Evolutionary conservation across 1,140 invertebrate genomes (phyloP).

Genomic region (Trichonephila inaurata): DNA sequence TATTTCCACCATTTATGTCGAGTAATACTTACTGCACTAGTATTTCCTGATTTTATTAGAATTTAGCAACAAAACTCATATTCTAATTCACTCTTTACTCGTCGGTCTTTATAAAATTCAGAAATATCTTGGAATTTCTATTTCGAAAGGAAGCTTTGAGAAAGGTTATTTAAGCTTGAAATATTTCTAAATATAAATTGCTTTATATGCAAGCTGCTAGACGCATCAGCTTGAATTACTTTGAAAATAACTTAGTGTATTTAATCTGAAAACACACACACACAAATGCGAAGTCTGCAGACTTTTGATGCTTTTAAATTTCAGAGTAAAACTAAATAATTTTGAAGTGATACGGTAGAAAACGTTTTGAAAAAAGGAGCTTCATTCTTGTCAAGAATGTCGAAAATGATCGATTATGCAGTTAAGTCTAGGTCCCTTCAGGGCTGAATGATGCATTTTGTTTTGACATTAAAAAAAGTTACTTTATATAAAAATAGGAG

Average conservation of each 20-base stretch:
- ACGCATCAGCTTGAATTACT: neutral
- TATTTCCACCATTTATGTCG: too few species aligned
- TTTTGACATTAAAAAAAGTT: neutral
- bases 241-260: neutral
- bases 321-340: constrained; percentile 7
- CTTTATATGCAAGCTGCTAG: neutral
- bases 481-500: neutral
- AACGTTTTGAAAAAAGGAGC: neutral
- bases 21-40: too few species aligned
- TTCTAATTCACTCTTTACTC: too few species aligned
- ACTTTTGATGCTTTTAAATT: constrained; percentile 28
- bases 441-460: constrained; percentile 30
- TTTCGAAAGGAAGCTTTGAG: too few species aligned
- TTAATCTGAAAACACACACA: neutral
- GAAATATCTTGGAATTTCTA: too few species aligned
- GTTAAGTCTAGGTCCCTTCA: neutral
- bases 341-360: neutral
- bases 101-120: too few species aligned
- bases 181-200: neutral
- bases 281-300: neutral
- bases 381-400: constrained; percentile 11
- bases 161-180: neutral
- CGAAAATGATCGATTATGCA: constrained; percentile 22
- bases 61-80: too few species aligned
- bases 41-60: too few species aligned